phyloP scores from a whole-genome alignment of 2,888 invertebrate species.

The Trissolcus brochymenae region DNA sequence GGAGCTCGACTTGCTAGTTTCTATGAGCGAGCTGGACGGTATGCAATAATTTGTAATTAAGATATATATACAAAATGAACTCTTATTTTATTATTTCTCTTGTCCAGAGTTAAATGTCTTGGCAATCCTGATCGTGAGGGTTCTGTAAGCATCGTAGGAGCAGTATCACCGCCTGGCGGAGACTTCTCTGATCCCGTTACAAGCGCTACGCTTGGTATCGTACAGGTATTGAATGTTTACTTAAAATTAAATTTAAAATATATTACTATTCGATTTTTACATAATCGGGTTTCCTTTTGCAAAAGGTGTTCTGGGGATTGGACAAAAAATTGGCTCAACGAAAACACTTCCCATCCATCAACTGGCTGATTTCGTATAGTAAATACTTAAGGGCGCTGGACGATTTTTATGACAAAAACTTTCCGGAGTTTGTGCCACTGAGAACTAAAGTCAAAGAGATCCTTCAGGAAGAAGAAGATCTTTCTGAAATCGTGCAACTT shows the following conservation, averaged over 20 bases:
- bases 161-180: slow-evolving; percentile 99
- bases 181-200: slow-evolving; percentile 99
- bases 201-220: slow-evolving; percentile 98
- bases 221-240: slow-evolving; percentile 79
- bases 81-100: neutral
- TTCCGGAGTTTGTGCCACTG: slow-evolving; percentile 96
- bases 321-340: slow-evolving; percentile 99
- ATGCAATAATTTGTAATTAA: slow-evolving; percentile 5
- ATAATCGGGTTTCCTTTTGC: neutral
- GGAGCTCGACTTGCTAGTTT: slow-evolving; percentile 98
- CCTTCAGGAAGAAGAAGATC: slow-evolving; percentile 98
- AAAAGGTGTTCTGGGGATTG: slow-evolving; percentile 96
- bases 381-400: slow-evolving; percentile 99
- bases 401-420: slow-evolving; percentile 99
- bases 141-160: slow-evolving; percentile 99
- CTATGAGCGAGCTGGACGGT: slow-evolving; percentile 97
- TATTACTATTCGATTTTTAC: neutral
- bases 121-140: slow-evolving; percentile 99
- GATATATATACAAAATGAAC: neutral
- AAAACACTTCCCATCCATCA: slow-evolving; percentile 99
- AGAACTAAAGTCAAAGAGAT: slow-evolving; percentile 98
- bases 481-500: slow-evolving; percentile 99
- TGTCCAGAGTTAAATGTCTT: slow-evolving; percentile 89
- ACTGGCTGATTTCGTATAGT: slow-evolving; percentile 98
- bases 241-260: neutral